Percentiles rank a stretch among this genome's conserved stretches.
Conservation (phyloP, 1,140 invertebrate species). For the Harlomillsia oculata region DNA sequence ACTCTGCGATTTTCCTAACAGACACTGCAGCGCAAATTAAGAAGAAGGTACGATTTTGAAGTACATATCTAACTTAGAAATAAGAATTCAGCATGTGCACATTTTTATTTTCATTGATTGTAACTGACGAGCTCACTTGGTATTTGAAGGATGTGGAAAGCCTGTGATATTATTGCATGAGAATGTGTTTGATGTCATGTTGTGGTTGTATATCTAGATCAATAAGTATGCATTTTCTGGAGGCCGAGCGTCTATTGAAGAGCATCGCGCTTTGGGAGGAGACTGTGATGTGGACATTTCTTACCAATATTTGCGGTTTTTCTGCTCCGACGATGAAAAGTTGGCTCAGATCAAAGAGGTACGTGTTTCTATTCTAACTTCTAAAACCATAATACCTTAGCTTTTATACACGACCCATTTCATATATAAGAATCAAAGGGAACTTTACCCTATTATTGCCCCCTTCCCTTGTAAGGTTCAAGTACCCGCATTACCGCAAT, state of each 20-base stretch:
- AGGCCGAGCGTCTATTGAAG: slow-evolving; percentile 82
- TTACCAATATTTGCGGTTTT: slow-evolving; percentile 92
- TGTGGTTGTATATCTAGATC: slow-evolving; percentile 49
- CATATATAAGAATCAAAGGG: not conserved
- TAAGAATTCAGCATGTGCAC: not conserved
- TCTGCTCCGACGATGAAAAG: slow-evolving; percentile 86
- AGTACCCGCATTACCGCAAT: not conserved
- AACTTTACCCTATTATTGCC: not conserved
- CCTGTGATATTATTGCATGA: not conserved
- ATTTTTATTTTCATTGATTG: not conserved
- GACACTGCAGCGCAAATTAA: slow-evolving; percentile 96
- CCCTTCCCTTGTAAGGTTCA: no score
- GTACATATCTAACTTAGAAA: not conserved
- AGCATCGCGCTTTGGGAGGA: slow-evolving; percentile 81
- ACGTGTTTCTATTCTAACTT: slow-evolving; percentile 33
- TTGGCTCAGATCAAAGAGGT: slow-evolving; percentile 70
- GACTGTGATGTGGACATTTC: slow-evolving; percentile 93
- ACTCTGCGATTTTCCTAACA: slow-evolving; percentile 87
- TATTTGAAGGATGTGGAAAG: not conserved
- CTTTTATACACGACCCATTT: slow-evolving; percentile 1
- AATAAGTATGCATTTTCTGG: slow-evolving; percentile 99
- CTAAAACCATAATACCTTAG: slow-evolving; percentile 1
- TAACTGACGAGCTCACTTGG: not conserved
- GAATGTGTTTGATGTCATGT: no score
- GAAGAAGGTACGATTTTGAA: slow-evolving; percentile 60